phyloP scores from a whole-genome alignment of 2,888 invertebrate species.

The Apodemia zela region DNA sequence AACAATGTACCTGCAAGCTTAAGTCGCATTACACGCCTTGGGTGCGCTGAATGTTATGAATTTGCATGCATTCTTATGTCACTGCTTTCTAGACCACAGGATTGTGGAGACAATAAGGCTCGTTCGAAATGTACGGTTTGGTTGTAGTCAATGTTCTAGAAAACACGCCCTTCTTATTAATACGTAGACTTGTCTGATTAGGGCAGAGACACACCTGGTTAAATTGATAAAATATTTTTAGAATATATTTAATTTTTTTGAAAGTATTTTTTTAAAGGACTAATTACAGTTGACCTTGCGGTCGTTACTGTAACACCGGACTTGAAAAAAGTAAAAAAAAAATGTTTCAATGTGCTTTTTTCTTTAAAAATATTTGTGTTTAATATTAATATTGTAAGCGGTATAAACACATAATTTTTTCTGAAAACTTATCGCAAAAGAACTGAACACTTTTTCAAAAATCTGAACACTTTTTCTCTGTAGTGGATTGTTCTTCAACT shows the following conservation, averaged over 20 bases:
- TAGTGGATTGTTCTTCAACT: too few relatives aligned
- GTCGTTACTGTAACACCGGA: too few relatives aligned
- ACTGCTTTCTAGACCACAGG: constrained; percentile 44
- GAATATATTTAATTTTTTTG: not conserved
- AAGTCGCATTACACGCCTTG: not conserved
- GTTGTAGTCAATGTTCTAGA: not conserved
- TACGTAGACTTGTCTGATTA: not conserved
- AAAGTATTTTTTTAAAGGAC: too few relatives aligned
- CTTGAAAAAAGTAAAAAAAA: too few relatives aligned
- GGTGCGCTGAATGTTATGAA: constrained; percentile 2
- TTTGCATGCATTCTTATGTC: constrained; percentile 20
- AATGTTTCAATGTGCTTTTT: not conserved
- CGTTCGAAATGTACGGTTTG: constrained; percentile 23
- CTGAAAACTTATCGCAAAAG: too few relatives aligned
- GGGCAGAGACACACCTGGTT: not conserved
- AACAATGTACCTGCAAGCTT: constrained; percentile 16
- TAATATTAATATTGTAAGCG: too few relatives aligned
- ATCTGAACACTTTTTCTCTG: too few relatives aligned
- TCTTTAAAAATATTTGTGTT: not conserved
- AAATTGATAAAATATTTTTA: not conserved
- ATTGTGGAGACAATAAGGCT: constrained; percentile 37
- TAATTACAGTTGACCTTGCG: too few relatives aligned
- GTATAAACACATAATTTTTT: too few relatives aligned
- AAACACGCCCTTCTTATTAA: constrained; percentile 2
- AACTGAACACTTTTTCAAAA: too few relatives aligned